phyloP scores from a whole-genome alignment of 2,113 vertebrate species.

The Azemiops feae region DNA sequence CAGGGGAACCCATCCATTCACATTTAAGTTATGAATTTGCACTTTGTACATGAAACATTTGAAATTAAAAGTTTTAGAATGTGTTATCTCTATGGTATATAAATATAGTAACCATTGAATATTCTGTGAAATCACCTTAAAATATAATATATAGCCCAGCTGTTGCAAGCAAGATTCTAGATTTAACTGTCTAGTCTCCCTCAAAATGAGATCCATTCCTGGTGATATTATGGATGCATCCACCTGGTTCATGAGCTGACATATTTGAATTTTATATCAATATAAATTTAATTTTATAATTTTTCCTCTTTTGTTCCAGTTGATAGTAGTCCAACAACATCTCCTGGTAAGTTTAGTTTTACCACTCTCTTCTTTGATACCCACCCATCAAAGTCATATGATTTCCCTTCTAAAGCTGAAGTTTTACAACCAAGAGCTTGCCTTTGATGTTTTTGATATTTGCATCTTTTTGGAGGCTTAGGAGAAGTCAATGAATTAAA shows the following conservation, averaged over 20 bases:
- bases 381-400: not conserved
- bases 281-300: not conserved
- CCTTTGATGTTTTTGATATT: not conserved
- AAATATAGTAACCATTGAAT: not conserved
- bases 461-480: not conserved
- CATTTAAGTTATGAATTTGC: not conserved
- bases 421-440: not conserved
- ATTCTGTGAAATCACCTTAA: not conserved
- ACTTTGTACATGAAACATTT: not conserved
- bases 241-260: not conserved
- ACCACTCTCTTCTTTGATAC: not conserved
- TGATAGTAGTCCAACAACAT: not conserved
- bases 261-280: not conserved
- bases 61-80: not conserved
- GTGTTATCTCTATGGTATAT: not conserved
- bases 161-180: not conserved
- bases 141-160: not conserved
- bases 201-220: not conserved
- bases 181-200: not conserved
- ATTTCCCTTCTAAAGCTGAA: not conserved
- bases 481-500: not conserved
- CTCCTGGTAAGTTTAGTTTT: slow-evolving; percentile 23
- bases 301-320: not conserved
- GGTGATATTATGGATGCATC: not conserved
- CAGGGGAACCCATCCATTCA: not conserved